Base-by-base conservation (phyloP, 2,113 vertebrate species). In the Struthio camelus region DNA sequence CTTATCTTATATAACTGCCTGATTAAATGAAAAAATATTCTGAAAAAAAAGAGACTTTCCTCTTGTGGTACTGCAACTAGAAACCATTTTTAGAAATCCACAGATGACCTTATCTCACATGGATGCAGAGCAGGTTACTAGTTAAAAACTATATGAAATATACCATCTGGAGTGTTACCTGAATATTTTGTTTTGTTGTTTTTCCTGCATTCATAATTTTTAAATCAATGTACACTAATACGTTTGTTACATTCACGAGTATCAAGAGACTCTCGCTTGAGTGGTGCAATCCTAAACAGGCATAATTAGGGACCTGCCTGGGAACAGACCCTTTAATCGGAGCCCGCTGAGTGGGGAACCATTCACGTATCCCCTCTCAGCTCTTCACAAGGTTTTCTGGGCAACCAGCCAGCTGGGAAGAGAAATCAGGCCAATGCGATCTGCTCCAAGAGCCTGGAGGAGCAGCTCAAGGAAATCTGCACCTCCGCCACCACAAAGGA, bases 341-440 rank as follows among this genome's bases (percentile, higher is more conserved):
- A 87, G 67, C 72, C 1, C 85, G 89, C 78, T 80, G 94, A 75
- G 87, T 78, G 64, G 64, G 86, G 94, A 94, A 91, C 89, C 93
- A 78, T 93, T 97, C 89, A 90, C 87, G 93, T 46, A 64, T 90
- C 54, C 51, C 82, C 84, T 93, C 88, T 82, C 59, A 76, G 92
- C 89, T 96, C 89, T 95, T 90, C 91, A 89, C 38, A 64, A 61
- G 91, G 56, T 96, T 95, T 92, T 95, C 94, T 87, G 91, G 93
- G 89, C 97, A 97, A 34, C 53, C 56, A 92, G 94, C 94, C 81
- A 97, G 76, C 75, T 70, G 16, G 71, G 61, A 73, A 61, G 87
- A 93, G 87, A 94, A 94, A 89, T 80, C n/a, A 59, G 59, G 75
- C 87, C 70, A 79, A 77, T 87, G 24, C 11, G 1, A 82, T 66